Percentiles rank a stretch among this genome's conserved stretches.
Evolutionary conservation across 2,113 vertebrate species (phyloP).

Genomic region (Pelecanus crispus): DNA sequence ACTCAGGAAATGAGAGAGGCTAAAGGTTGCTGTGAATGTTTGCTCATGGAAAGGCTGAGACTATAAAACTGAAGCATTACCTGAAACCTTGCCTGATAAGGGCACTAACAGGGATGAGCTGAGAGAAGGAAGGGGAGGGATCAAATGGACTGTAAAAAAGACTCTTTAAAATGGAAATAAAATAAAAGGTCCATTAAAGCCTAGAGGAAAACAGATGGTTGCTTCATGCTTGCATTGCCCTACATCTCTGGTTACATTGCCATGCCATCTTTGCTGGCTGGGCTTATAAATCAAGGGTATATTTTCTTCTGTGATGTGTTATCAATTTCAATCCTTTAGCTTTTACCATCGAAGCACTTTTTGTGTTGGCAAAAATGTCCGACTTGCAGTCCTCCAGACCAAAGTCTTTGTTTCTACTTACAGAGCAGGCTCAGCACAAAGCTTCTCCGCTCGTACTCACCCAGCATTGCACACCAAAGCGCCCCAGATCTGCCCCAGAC

Average conservation of each 20-base stretch:
- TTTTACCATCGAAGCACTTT: neutral
- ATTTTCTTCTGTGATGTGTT: neutral
- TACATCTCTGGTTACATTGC: neutral
- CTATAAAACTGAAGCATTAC: constrained; percentile 67
- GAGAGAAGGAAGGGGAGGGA: neutral
- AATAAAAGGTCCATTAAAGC: neutral
- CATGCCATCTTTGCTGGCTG: neutral
- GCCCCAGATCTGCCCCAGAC: neutral
- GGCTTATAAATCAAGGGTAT: neutral
- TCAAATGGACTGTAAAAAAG: neutral
- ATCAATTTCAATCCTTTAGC: neutral
- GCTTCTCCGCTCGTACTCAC: neutral
- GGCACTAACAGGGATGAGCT: neutral
- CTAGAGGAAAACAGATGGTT: constrained; percentile 17
- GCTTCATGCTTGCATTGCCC: constrained; percentile 15
- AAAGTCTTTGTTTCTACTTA: neutral
- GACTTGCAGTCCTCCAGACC: neutral
- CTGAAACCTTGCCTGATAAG: constrained; percentile 65
- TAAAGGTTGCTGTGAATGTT: constrained; percentile 76
- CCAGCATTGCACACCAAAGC: neutral
- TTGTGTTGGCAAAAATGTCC: neutral
- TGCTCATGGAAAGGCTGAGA: constrained; percentile 65
- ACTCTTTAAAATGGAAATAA: constrained; percentile 37
- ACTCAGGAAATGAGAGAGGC: constrained; percentile 62
- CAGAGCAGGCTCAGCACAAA: neutral